Base-by-base conservation (phyloP, 2,888 invertebrate genomes). In the Portevinia maculata region DNA sequence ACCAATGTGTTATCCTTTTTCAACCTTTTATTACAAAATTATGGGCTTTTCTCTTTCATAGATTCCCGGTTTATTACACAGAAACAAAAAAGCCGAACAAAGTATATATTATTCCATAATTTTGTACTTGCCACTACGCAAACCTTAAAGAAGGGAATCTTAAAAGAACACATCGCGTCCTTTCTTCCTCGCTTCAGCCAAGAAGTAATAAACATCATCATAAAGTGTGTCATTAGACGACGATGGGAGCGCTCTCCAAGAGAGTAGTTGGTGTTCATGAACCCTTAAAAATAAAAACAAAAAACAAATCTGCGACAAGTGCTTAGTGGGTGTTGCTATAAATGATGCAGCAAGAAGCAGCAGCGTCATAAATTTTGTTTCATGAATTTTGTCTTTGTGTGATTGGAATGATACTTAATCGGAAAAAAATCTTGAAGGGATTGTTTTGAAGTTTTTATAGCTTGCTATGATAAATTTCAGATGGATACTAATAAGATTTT, bases 281-380 rank as follows among this genome's bases (percentile, higher is more conserved):
- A 62, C 32, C 46, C 48, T 62, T 37, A 60, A 60, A 67, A 67
- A 50, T 3, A 62, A 50, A 39, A 48, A 21, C 17, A 57, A 46
- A 37, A 64, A 55, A 50, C 46, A 74, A 65, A 74, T 64, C 65
- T 65, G 57, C 74, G 57, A 74, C 74, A 73, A 73, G 73, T 62
- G 37, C 73, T 64, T 64, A 59, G 74, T 44, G 73, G 64, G 53
- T 73, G 53, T 46, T 55, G 48, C 37, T 21, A 64, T 73, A 64
- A 55, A 73, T 48, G 73, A 55, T 73, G 73, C 55, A 73, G 46
- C 73, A 62, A 62, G 28, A 19, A 37, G 11, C 64, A 44, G 17
- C 71, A 52, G 15, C 39, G 48, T 41, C 57, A 74, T 74, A 64
- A 74, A 57, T 50, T 57, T 57, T 44, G 8, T 30, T 41, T 41